phyloP scores from a whole-genome alignment of 53 echinoderm and acorn worm species.

The Stichopus horrens region DNA sequence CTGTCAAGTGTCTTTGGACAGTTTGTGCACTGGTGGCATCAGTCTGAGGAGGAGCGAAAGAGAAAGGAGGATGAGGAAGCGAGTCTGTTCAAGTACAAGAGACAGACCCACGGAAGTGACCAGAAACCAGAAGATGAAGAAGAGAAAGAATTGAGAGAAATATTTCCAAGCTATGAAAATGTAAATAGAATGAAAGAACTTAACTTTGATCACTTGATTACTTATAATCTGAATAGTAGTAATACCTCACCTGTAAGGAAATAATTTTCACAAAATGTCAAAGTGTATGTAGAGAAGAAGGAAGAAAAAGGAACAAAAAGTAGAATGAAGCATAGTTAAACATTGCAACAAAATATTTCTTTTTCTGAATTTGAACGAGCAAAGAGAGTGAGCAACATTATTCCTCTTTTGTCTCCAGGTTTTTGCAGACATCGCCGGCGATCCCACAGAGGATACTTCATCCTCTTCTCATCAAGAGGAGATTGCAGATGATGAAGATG shows the following conservation, averaged over 20 bases:
- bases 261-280: background rate
- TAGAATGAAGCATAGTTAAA: background rate
- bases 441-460: conserved; percentile 67
- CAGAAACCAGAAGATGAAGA: conserved; percentile 88
- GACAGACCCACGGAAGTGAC: conserved; percentile 80
- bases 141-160: conserved; percentile 74
- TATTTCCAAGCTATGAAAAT: conserved; percentile 89
- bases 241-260: background rate
- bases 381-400: background rate
- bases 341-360: background rate
- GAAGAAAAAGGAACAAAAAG: background rate
- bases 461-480: background rate
- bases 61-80: conserved; percentile 84
- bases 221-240: too few relatives aligned
- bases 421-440: conserved; percentile 72
- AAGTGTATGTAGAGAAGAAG: background rate
- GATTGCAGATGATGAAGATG: background rate
- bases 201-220: background rate
- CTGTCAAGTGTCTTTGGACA: conserved; percentile 62
- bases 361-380: background rate
- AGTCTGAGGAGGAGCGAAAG: conserved; percentile 70
- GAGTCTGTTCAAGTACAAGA: conserved; percentile 77
- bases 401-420: conserved; percentile 53
- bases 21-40: conserved; percentile 65
- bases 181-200: conserved; percentile 11